These are phyloP conservation scores for Stegophylla sp. DNA, from an alignment of 2,888 invertebrate genomes.

Conservation along the genomic window DNA sequence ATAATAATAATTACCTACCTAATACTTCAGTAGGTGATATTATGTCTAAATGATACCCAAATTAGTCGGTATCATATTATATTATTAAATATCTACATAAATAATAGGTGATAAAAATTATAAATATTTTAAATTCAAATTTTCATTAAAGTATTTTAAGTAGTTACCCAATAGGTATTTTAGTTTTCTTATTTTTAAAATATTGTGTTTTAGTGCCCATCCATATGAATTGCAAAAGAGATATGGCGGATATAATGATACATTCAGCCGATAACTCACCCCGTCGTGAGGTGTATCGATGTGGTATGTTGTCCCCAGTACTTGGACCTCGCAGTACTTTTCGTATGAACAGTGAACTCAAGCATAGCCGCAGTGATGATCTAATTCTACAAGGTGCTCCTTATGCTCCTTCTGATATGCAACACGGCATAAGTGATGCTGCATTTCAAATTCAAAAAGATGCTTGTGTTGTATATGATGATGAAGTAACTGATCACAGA, in stretches of 20 bases:
- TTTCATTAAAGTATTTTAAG: neutral
- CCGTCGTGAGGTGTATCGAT: constrained; percentile 53
- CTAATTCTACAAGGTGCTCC: constrained; percentile 67
- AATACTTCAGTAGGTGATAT: neutral
- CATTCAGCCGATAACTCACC: constrained; percentile 56
- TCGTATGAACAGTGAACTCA: constrained; percentile 64
- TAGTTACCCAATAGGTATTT: neutral
- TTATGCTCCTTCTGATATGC: constrained; percentile 65
- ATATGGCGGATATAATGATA: constrained; percentile 56
- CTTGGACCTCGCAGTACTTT: constrained; percentile 55
- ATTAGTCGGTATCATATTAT: no score
- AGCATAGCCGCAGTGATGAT: constrained; percentile 68
- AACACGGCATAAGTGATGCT: constrained; percentile 65
- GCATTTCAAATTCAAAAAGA: constrained; percentile 63
- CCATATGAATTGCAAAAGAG: constrained; percentile 50
- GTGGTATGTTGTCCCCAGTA: constrained; percentile 54
- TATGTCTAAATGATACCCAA: no score
- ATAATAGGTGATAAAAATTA: neutral
- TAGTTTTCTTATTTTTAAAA: neutral
- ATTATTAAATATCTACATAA: no score
- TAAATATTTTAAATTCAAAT: no score
- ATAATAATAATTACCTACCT: neutral
- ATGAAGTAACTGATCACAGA: constrained; percentile 63
- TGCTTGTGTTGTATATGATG: constrained; percentile 63
- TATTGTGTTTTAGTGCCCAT: constrained; percentile 28